A percentile compares a stretch with the other conserved stretches of the same genome.
Evolutionary conservation across 2,113 vertebrate genomes (phyloP).

Genomic region (Orycteropus afer): DNA sequence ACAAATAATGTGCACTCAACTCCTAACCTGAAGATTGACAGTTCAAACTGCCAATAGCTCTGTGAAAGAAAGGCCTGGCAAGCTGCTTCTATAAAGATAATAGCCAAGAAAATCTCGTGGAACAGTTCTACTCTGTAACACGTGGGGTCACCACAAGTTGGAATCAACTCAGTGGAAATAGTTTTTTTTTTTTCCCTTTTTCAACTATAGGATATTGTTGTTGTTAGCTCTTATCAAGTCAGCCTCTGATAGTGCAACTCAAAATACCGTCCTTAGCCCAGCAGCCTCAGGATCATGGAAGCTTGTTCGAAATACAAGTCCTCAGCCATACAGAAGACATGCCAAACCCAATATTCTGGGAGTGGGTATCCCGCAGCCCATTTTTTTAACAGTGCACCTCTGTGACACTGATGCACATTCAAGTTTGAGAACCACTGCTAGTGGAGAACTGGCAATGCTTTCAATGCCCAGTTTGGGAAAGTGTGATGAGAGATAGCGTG

Average conservation of each 20-base stretch:
- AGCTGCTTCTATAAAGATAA: background rate
- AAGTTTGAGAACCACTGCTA: background rate
- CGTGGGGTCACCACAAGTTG: background rate
- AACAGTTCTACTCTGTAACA: background rate
- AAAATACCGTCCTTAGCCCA: rapidly evolving
- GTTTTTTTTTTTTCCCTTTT: background rate
- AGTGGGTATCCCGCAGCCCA: background rate
- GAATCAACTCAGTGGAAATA: background rate
- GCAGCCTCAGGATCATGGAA: rapidly evolving
- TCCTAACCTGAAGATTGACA: too few relatives aligned
- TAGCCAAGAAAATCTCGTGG: background rate
- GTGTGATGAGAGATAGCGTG: rapidly evolving
- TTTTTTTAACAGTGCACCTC: rapidly evolving
- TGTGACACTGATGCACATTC: background rate
- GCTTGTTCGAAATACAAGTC: background rate
- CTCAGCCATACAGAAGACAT: background rate
- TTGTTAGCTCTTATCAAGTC: background rate
- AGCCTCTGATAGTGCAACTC: too few relatives aligned
- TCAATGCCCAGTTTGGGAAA: background rate
- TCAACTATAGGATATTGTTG: background rate
- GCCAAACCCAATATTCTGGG: rapidly evolving
- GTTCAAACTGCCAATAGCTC: background rate
- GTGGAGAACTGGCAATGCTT: rapidly evolving
- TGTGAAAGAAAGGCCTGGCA: background rate
- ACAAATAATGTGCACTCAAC: too few relatives aligned